phyloP scores from a whole-genome alignment of 2,888 invertebrate genomes.

The Parthenolecanium corni region DNA sequence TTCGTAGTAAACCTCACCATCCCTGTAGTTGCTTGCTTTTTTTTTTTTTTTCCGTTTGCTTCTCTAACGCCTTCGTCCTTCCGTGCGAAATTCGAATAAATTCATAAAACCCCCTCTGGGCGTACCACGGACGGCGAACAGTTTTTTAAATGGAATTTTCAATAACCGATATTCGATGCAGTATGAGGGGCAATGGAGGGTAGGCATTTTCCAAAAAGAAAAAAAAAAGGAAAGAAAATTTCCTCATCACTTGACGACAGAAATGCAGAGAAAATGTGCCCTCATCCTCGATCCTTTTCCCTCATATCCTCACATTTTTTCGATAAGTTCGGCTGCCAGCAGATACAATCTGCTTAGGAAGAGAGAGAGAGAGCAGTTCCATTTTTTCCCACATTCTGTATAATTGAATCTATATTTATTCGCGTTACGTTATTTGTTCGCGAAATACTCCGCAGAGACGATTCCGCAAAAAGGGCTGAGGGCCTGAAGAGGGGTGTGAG shows the following conservation, averaged over 20 bases:
- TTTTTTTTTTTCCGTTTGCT: no score
- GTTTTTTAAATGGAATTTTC: conserved; percentile 24
- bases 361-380: conserved; percentile 22
- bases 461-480: no score
- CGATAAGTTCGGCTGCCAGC: conserved; percentile 14
- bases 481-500: no score
- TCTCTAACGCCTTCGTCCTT: no score
- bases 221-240: no score
- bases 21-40: neutral
- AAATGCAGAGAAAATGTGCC: neutral
- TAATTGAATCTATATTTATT: conserved; percentile 27
- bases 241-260: conserved; percentile 8
- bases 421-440: conserved; percentile 24
- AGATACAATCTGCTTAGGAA: conserved; percentile 20
- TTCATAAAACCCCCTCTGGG: conserved; percentile 19
- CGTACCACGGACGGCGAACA: neutral
- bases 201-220: neutral
- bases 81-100: conserved; percentile 14
- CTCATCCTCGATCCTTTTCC: neutral
- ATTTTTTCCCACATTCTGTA: conserved; percentile 23
- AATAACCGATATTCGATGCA: conserved; percentile 8
- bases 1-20: no score
- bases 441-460: neutral
- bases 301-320: neutral
- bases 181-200: neutral